A percentile compares a stretch with the other conserved stretches of the same genome.
These are phyloP conservation scores for Cyclura pinguis DNA, from an alignment of 2,797 vertebrate species.

Conservation along the genomic window DNA sequence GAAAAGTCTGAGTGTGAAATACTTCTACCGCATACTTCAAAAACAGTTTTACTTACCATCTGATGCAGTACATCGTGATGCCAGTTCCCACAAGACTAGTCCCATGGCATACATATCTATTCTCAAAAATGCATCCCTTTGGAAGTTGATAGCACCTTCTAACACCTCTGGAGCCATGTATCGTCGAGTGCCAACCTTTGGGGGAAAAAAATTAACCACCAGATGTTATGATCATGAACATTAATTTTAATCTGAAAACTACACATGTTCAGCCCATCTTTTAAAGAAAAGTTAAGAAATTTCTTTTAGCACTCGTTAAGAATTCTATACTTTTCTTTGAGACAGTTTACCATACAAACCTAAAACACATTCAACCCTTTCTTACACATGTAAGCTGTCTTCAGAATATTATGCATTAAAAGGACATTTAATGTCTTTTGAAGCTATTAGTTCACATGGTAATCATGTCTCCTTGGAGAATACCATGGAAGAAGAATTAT, in stretches of 20 bases:
- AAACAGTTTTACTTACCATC: conserved; percentile 85
- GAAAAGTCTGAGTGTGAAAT: background rate
- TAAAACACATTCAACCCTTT: background rate
- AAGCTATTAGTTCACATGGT: background rate
- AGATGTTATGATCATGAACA: background rate
- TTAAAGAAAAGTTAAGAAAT: background rate
- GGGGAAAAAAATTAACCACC: background rate
- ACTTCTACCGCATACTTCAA: accelerated
- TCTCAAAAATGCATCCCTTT: conserved; percentile 94
- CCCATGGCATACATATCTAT: conserved; percentile 99
- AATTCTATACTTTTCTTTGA: background rate
- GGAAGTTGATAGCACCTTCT: conserved; percentile 98
- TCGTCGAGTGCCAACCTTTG: conserved; percentile 93
- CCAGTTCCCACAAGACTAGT: conserved; percentile 94
- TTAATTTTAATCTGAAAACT: background rate
- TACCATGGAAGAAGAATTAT: background rate
- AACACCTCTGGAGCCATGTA: conserved; percentile 98
- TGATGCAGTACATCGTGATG: conserved; percentile 92
- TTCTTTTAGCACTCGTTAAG: no score
- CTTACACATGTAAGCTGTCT: background rate
- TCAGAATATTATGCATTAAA: background rate
- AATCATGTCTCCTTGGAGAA: background rate
- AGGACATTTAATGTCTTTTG: background rate
- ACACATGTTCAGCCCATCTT: background rate
- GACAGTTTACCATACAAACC: background rate